Percentiles rank a stretch among this genome's conserved stretches.
These are phyloP conservation scores for Drosophila novamexicana DNA, from an alignment of 1,140 invertebrate species.

Conservation along the genomic window DNA sequence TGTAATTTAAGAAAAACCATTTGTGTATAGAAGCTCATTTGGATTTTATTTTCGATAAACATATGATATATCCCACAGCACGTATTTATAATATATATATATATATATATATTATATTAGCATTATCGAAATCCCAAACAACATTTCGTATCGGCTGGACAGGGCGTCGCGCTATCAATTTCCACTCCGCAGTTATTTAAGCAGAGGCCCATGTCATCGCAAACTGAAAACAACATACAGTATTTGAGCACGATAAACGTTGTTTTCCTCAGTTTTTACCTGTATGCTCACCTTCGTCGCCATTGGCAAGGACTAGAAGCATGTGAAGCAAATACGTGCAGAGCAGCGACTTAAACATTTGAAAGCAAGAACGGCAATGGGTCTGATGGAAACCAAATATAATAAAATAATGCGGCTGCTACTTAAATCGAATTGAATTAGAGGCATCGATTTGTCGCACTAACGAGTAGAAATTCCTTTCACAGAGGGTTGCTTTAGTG, in stretches of 20 bases:
- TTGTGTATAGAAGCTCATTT: too few species aligned
- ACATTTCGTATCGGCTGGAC: background rate
- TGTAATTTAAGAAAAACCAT: too few species aligned
- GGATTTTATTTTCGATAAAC: too few species aligned
- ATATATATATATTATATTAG: too few species aligned
- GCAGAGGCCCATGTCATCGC: constrained; percentile 22
- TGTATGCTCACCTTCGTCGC: background rate
- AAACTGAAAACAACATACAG: background rate
- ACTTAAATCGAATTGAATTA: background rate
- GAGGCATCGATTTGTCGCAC: background rate
- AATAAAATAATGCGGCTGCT: background rate
- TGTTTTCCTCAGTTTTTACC: background rate
- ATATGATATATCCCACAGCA: background rate
- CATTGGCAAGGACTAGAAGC: background rate
- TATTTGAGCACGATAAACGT: background rate
- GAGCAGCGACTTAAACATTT: background rate
- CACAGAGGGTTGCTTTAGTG: background rate
- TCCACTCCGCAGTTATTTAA: constrained; percentile 3
- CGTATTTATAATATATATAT: too few species aligned
- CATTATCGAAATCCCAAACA: background rate
- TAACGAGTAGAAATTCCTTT: background rate
- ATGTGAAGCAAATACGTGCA: background rate
- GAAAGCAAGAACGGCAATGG: background rate
- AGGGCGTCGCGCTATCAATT: background rate
- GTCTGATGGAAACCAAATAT: background rate